Percentiles rank a stretch among this genome's conserved stretches.
Conservation (phyloP, 2,888 invertebrate genomes). For the Liodrosophila aerea region DNA sequence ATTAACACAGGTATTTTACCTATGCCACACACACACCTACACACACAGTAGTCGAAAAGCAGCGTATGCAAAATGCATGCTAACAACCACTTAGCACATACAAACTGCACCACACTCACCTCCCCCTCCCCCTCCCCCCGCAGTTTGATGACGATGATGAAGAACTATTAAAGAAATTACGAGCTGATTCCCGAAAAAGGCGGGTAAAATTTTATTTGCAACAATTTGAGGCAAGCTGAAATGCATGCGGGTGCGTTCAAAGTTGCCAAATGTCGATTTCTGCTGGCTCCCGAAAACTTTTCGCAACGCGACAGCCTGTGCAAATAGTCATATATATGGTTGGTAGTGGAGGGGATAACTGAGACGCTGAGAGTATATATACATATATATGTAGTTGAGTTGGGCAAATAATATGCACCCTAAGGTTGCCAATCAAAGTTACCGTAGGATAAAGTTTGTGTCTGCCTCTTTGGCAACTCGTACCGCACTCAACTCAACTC, state of each 20-base stretch:
- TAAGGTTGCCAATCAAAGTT: constrained; percentile 59
- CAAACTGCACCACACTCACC: constrained; percentile 11
- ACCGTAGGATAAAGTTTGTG: constrained; percentile 32
- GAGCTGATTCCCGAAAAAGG: constrained; percentile 62
- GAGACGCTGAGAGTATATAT: background rate
- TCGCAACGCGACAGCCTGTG: constrained; percentile 70
- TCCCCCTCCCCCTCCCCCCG: background rate
- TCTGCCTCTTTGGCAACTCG: constrained; percentile 30
- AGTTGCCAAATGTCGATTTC: constrained; percentile 68
- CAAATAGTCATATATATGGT: constrained; percentile 40
- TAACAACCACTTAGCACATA: constrained; percentile 69
- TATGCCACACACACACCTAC: constrained; percentile 21
- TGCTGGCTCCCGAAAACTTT: constrained; percentile 50
- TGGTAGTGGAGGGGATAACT: background rate
- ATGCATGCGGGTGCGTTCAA: constrained; percentile 73
- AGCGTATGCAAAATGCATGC: constrained; percentile 58
- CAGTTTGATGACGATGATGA: constrained; percentile 20
- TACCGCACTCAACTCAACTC: constrained; percentile 19
- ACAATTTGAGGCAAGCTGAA: constrained; percentile 65
- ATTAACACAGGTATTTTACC: constrained; percentile 70
- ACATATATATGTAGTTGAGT: no score
- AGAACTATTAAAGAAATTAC: constrained; percentile 79
- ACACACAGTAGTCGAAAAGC: background rate
- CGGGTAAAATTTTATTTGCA: constrained; percentile 65
- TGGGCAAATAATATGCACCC: constrained; percentile 54